phyloP scores from a whole-genome alignment of 1,140 invertebrate species.

The Trichonephila clavata region DNA sequence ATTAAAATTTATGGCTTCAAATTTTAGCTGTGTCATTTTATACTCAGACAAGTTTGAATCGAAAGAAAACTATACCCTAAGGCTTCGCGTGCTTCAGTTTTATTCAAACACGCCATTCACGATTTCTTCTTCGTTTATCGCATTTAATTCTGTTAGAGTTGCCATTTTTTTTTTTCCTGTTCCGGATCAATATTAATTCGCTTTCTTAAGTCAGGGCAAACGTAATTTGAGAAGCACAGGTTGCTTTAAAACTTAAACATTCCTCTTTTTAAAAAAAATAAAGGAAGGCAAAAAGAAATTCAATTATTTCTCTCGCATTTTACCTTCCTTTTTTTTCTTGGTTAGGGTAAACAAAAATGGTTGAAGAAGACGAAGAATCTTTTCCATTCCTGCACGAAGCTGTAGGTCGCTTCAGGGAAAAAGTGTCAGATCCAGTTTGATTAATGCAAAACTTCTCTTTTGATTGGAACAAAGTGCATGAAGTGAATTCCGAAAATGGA shows the following conservation, averaged over 20 bases:
- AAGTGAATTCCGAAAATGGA: slow-evolving; percentile 38
- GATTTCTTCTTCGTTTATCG: background rate
- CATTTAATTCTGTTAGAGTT: background rate
- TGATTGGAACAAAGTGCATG: slow-evolving; percentile 30
- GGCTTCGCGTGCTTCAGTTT: too few species aligned
- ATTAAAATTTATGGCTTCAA: too few species aligned
- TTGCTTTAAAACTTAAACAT: slow-evolving; percentile 6
- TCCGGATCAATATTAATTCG: slow-evolving; percentile 11
- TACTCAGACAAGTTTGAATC: too few species aligned
- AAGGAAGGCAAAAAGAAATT: background rate
- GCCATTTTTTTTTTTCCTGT: background rate
- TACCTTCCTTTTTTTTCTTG: background rate
- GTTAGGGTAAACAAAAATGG: background rate
- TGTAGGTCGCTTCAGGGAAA: background rate
- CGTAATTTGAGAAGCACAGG: background rate
- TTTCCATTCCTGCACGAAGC: background rate
- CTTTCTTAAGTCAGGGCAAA: background rate
- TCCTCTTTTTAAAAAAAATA: too few species aligned
- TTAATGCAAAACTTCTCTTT: slow-evolving; percentile 31
- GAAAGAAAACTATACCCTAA: too few species aligned
- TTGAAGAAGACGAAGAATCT: background rate
- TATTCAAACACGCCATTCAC: too few species aligned
- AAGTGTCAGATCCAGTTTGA: slow-evolving; percentile 28
- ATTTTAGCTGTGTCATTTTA: too few species aligned
- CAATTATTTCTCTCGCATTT: background rate